Conservation (phyloP, 2,113 vertebrate genomes). For the Leucopternis melanops region DNA sequence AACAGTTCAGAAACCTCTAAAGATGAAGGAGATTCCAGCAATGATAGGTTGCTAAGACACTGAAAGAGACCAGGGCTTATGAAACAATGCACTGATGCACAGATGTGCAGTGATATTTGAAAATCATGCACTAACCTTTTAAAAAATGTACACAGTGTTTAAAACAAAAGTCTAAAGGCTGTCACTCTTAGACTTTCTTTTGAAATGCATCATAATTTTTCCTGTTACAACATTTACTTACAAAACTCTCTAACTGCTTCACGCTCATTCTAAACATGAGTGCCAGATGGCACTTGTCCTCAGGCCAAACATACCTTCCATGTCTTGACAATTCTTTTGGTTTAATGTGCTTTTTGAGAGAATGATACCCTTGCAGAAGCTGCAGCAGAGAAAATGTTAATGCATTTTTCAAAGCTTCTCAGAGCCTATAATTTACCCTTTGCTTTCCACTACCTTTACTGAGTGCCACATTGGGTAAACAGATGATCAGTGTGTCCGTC, state of each 20-base stretch:
- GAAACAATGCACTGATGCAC: not conserved
- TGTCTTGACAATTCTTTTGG: not conserved
- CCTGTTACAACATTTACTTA: not conserved
- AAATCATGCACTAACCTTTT: slow-evolving; percentile 1
- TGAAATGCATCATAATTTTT: not conserved
- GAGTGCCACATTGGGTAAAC: not conserved
- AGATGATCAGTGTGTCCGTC: not conserved
- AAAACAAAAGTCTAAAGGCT: not conserved
- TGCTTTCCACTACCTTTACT: not conserved
- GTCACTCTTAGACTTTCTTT: not conserved
- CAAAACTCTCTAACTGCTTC: not conserved
- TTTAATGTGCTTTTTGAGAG: not conserved
- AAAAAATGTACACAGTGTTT: not conserved
- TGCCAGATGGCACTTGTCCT: not conserved
- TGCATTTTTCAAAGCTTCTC: not conserved
- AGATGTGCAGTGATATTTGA: slow-evolving; percentile 14
- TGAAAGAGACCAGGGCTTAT: not conserved
- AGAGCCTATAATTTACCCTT: not conserved
- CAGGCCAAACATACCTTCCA: not conserved
- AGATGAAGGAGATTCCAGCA: not conserved
- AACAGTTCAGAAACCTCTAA: not conserved
- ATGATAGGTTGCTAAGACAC: not conserved
- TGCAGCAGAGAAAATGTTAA: not conserved
- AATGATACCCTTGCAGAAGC: not conserved
- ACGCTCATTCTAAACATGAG: not conserved